These are phyloP conservation scores for Pseudomugil tenellus DNA, from an alignment of 2,797 vertebrate species.

Conservation along the genomic window DNA sequence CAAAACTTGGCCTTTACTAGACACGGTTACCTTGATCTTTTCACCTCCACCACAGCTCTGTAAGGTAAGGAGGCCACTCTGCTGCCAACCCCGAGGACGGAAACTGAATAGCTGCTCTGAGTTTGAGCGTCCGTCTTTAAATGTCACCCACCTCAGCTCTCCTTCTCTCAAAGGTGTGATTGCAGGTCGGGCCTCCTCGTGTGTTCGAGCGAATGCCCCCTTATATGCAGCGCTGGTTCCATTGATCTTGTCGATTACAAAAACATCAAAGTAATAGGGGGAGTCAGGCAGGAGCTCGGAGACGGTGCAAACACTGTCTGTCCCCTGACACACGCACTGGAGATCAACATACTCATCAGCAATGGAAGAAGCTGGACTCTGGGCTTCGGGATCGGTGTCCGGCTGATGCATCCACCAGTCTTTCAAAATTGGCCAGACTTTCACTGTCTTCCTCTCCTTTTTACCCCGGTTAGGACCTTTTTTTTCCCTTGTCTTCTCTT, in stretches of 20 bases:
- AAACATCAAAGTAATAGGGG: conserved; percentile 91
- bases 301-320: conserved; percentile 87
- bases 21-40: conserved; percentile 82
- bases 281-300: conserved; percentile 86
- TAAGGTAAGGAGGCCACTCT: conserved; percentile 87
- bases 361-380: conserved; percentile 37
- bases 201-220: conserved; percentile 85
- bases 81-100: conserved; percentile 84
- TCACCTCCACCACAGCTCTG: conserved; percentile 82
- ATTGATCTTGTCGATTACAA: conserved; percentile 85
- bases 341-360: conserved; percentile 68
- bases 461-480: conserved; percentile 53
- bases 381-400: conserved; percentile 60
- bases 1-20: conserved; percentile 79
- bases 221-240: conserved; percentile 85
- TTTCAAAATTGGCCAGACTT: conserved; percentile 76
- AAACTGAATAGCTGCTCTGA: conserved; percentile 81
- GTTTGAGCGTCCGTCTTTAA: conserved; percentile 68
- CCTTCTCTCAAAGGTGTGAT: conserved; percentile 84
- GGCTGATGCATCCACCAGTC: conserved; percentile 84
- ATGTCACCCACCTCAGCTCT: conserved; percentile 84
- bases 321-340: conserved; percentile 85
- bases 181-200: conserved; percentile 83
- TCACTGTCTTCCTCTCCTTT: conserved; percentile 63
- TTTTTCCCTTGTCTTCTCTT: conserved; percentile 71